Conservation (phyloP, 1,140 invertebrate genomes). For the Halictus rubicundus region DNA sequence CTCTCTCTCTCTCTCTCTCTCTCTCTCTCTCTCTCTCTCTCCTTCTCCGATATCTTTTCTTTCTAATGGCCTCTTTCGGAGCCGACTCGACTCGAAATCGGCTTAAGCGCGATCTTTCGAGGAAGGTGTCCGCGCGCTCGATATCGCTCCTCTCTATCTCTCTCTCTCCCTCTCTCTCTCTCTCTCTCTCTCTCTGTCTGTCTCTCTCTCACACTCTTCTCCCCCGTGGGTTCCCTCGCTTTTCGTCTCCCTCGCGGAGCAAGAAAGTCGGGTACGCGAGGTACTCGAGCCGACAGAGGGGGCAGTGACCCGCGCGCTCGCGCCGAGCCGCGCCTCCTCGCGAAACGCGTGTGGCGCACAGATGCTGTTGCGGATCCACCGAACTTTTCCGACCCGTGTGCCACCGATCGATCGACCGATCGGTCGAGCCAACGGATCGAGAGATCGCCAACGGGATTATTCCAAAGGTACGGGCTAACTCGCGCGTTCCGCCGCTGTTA, state of each 20-base stretch:
- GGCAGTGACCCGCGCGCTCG: conserved; percentile 80
- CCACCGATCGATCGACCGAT: too few species aligned
- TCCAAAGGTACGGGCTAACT: too few species aligned
- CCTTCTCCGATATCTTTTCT: not conserved
- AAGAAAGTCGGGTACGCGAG: conserved; percentile 60
- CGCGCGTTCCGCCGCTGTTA: too few species aligned
- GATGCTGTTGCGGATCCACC: conserved; percentile 63
- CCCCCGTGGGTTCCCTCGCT: conserved; percentile 24
- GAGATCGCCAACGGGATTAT: not conserved
- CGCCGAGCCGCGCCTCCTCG: conserved; percentile 77
- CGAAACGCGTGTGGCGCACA: conserved; percentile 78
- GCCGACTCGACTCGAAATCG: conserved; percentile 35
- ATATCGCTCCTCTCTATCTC: not conserved
- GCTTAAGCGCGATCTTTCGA: conserved; percentile 40
- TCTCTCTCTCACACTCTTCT: not conserved
- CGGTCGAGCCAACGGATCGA: not conserved
- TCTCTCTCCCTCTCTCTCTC: not conserved
- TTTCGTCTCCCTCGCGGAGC: conserved; percentile 35
- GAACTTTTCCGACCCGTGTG: conserved; percentile 1
- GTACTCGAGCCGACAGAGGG: conserved; percentile 64
- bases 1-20: not conserved
- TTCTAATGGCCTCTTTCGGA: not conserved
- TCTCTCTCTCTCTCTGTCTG: too few species aligned
- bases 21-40: not conserved
- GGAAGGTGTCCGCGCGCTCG: conserved; percentile 45